Evolutionary conservation across 92 coral and sea anemone species (phyloP).

Genomic region (Epizoanthus rinbou): DNA sequence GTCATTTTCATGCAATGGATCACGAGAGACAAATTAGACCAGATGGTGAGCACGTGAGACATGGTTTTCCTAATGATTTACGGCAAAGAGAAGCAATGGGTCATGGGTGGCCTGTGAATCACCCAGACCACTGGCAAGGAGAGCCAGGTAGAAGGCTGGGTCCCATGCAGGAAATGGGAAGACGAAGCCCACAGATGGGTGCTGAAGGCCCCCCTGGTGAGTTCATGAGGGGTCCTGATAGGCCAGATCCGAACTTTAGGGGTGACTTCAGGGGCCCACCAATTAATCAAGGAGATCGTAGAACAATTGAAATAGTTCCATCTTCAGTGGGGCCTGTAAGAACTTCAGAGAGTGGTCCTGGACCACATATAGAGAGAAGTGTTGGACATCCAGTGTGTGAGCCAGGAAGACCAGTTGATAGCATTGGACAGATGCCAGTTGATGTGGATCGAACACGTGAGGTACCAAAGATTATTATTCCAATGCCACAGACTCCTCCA

Average conservation of each 20-base stretch:
- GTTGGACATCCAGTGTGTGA: slow-evolving; percentile 36
- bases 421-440: background rate
- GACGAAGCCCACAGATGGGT: slow-evolving; percentile 20
- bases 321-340: slow-evolving; percentile 20
- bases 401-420: slow-evolving; percentile 52
- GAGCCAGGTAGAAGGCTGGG: slow-evolving; percentile 24
- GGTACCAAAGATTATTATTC: background rate
- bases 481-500: slow-evolving; percentile 48
- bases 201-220: slow-evolving; percentile 19
- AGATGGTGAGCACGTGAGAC: slow-evolving; percentile 31
- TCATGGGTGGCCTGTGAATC: slow-evolving; percentile 30
- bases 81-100: slow-evolving; percentile 3
- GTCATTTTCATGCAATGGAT: slow-evolving; percentile 33
- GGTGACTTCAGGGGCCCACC: slow-evolving; percentile 57
- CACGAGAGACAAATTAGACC: background rate
- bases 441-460: background rate
- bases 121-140: slow-evolving; percentile 19
- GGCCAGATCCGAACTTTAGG: slow-evolving; percentile 20
- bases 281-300: slow-evolving; percentile 46
- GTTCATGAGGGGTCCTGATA: slow-evolving; percentile 11
- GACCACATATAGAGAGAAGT: slow-evolving; percentile 17
- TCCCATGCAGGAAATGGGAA: slow-evolving; percentile 32
- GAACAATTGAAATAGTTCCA: slow-evolving; percentile 10
- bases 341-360: slow-evolving; percentile 13
- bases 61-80: slow-evolving; percentile 19